phyloP scores from a whole-genome alignment of 2,888 invertebrate species.

The Chloromyia formosa region DNA sequence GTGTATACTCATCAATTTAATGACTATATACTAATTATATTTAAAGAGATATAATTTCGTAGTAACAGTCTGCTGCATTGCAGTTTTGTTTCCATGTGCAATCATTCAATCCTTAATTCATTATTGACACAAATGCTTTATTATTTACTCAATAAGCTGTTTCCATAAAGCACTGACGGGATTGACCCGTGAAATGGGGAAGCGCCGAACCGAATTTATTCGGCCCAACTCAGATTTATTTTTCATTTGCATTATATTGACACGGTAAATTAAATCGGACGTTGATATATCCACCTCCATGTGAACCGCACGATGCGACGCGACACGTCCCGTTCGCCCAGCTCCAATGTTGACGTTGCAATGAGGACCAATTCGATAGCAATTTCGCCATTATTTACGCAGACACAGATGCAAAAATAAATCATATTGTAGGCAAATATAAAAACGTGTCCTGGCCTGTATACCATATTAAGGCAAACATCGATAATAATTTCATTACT shows the following conservation, averaged over 20 bases:
- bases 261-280: slow-evolving; percentile 36
- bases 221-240: slow-evolving; percentile 17
- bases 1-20: too few relatives aligned
- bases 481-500: slow-evolving; percentile 33
- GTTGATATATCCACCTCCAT: not conserved
- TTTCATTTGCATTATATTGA: slow-evolving; percentile 41
- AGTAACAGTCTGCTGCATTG: not conserved
- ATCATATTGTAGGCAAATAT: slow-evolving; percentile 41
- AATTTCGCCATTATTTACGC: slow-evolving; percentile 37
- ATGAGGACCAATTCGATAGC: slow-evolving; percentile 32
- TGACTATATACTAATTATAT: too few relatives aligned
- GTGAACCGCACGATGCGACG: not conserved
- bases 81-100: not conserved
- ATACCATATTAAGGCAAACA: slow-evolving; percentile 22
- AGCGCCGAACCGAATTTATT: not conserved
- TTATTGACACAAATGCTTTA: slow-evolving; percentile 23
- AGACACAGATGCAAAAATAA: slow-evolving; percentile 26
- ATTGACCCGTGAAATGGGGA: not conserved
- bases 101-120: not conserved
- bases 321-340: not conserved
- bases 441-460: slow-evolving; percentile 35
- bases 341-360: not conserved
- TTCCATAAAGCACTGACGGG: not conserved
- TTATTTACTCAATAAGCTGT: slow-evolving; percentile 18
- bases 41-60: too few relatives aligned